These are phyloP conservation scores for Eleginops maclovinus DNA, from an alignment of 2,113 vertebrate species.

Conservation along the genomic window DNA sequence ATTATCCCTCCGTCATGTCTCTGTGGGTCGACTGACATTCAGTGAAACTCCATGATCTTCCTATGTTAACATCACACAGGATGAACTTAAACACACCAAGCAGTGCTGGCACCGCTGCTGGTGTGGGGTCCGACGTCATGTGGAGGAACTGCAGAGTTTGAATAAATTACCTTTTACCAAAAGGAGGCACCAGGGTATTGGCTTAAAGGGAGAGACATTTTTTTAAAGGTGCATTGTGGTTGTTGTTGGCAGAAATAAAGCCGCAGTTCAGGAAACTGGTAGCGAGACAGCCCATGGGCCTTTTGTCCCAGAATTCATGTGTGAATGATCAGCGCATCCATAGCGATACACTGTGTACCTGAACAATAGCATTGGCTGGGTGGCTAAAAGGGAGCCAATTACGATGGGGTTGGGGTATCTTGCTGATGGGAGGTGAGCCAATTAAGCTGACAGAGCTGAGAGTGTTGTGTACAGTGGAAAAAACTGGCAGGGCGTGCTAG, in stretches of 20 bases:
- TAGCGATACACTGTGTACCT: slow-evolving; percentile 76
- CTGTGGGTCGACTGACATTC: slow-evolving; percentile 52
- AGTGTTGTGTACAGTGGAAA: slow-evolving; percentile 56
- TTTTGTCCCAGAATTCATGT: slow-evolving; percentile 75
- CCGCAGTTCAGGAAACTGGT: slow-evolving; percentile 46
- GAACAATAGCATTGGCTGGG: slow-evolving; percentile 79
- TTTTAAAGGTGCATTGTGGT: slow-evolving; percentile 40
- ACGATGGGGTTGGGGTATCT: slow-evolving; percentile 73
- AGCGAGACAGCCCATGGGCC: slow-evolving; percentile 56
- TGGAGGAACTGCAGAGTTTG: slow-evolving; percentile 35
- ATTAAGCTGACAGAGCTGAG: slow-evolving; percentile 82
- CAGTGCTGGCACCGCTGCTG: slow-evolving; percentile 45
- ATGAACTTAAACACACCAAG: slow-evolving; percentile 56
- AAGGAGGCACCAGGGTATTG: slow-evolving; percentile 23
- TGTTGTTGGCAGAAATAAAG: slow-evolving; percentile 61
- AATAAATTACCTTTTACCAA: slow-evolving; percentile 65
- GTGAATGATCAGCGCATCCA: slow-evolving; percentile 72
- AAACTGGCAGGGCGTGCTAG: slow-evolving; percentile 63
- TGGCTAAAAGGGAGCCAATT: slow-evolving; percentile 81
- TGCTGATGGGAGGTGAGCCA: slow-evolving; percentile 80
- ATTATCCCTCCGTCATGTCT: slow-evolving; percentile 25
- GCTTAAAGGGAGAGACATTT: slow-evolving; percentile 18
- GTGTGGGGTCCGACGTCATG: slow-evolving; percentile 55
- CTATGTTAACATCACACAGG: slow-evolving; percentile 63
- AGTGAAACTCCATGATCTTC: slow-evolving; percentile 40